These are phyloP conservation scores for Dufourea novaeangliae DNA, from an alignment of 1,140 invertebrate genomes.

Conservation along the genomic window DNA sequence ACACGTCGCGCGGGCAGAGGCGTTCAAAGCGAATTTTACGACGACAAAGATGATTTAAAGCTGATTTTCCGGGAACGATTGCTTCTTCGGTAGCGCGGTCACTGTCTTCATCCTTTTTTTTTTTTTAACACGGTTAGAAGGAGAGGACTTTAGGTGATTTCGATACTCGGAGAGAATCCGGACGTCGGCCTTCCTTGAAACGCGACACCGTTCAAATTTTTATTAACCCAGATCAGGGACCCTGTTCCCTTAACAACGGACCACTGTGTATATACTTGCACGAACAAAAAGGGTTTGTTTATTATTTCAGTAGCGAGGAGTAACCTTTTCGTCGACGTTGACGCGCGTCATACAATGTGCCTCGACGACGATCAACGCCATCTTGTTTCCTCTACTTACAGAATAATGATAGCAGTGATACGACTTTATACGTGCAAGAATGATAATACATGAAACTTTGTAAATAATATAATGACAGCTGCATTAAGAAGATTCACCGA, in stretches of 20 bases:
- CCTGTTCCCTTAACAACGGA: conserved; percentile 22
- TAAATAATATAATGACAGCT: too few relatives aligned
- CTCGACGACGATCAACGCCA: too few relatives aligned
- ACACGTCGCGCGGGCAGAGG: conserved; percentile 1
- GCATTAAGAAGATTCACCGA: too few relatives aligned
- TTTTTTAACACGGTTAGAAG: conserved; percentile 2
- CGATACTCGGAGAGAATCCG: neutral
- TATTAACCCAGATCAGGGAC: conserved; percentile 54
- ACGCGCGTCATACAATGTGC: neutral
- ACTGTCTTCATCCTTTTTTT: neutral
- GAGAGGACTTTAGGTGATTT: conserved; percentile 15
- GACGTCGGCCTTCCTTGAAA: conserved; percentile 49
- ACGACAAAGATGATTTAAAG: conserved; percentile 33
- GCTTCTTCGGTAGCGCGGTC: neutral
- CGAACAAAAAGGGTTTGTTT: conserved; percentile 60
- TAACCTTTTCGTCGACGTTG: conserved; percentile 19
- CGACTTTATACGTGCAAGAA: too few relatives aligned
- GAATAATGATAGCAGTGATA: too few relatives aligned
- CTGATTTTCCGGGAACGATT: conserved; percentile 12
- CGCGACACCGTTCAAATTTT: conserved; percentile 45
- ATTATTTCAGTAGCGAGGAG: conserved; percentile 54
- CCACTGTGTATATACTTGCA: conserved; percentile 25
- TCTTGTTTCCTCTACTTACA: neutral
- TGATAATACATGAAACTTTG: too few relatives aligned
- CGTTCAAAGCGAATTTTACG: conserved; percentile 34